Percentiles rank a stretch among this genome's conserved stretches.
These are phyloP conservation scores for Agrochola lychnidis DNA, from an alignment of 2,888 invertebrate species.

Conservation along the genomic window DNA sequence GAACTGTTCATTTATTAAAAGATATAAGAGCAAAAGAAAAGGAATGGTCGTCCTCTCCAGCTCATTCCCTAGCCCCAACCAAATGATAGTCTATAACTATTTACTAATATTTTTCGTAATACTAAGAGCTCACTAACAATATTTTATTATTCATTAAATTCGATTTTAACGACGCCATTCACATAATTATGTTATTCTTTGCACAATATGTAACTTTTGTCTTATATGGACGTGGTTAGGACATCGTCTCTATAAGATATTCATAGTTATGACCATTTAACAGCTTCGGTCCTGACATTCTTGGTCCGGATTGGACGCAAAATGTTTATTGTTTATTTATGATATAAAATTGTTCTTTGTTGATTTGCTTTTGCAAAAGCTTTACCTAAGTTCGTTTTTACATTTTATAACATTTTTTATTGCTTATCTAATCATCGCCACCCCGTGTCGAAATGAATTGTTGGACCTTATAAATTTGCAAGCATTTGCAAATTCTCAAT, in stretches of 20 bases:
- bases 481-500: not conserved
- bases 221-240: slow-evolving; percentile 56
- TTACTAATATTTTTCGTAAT: slow-evolving; percentile 53
- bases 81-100: slow-evolving; percentile 1
- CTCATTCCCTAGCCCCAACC: slow-evolving; percentile 18
- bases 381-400: no score
- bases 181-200: slow-evolving; percentile 52
- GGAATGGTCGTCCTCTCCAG: not conserved
- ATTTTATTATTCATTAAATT: slow-evolving; percentile 59
- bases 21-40: not conserved
- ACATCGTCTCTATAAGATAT: slow-evolving; percentile 50
- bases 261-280: slow-evolving; percentile 44
- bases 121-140: slow-evolving; percentile 32
- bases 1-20: not conserved
- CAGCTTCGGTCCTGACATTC: slow-evolving; percentile 6
- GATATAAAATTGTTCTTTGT: no score
- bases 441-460: not conserved
- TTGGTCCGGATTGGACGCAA: slow-evolving; percentile 6
- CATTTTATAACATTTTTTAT: no score
- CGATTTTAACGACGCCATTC: slow-evolving; percentile 55
- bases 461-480: not conserved
- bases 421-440: no score
- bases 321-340: no score
- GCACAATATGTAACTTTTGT: slow-evolving; percentile 56
- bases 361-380: no score